These are phyloP conservation scores for Botia kubotai DNA, from an alignment of 2,797 vertebrate species.

Conservation along the genomic window DNA sequence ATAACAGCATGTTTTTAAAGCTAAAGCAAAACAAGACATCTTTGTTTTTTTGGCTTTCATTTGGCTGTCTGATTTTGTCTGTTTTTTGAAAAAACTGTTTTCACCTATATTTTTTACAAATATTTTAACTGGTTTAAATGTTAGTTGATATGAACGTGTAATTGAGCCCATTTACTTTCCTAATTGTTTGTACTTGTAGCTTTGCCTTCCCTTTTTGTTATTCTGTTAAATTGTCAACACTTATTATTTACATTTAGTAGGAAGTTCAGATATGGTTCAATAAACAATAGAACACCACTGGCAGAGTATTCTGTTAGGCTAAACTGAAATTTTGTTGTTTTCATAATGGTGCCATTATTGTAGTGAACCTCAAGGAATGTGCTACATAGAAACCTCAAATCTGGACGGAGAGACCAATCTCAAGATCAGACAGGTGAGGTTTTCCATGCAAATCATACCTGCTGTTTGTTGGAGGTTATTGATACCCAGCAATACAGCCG, in stretches of 20 bases:
- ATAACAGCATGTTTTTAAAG: background rate
- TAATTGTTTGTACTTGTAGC: background rate
- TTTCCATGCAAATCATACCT: background rate
- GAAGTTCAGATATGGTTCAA: background rate
- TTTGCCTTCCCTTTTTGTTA: background rate
- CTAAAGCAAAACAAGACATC: constrained; percentile 16
- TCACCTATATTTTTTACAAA: background rate
- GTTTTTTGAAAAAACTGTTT: background rate
- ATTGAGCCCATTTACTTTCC: background rate
- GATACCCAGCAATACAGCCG: background rate
- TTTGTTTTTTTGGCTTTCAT: constrained; percentile 47
- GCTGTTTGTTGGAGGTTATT: background rate
- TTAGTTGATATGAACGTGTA: background rate
- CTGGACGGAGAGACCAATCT: constrained; percentile 99
- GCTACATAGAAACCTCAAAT: constrained; percentile 99
- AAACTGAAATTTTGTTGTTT: background rate
- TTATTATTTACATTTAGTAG: background rate
- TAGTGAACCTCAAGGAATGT: constrained; percentile 99
- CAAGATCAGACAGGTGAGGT: constrained; percentile 95
- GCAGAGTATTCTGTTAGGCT: background rate
- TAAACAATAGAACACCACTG: background rate
- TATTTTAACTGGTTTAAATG: background rate
- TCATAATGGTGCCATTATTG: constrained; percentile 6
- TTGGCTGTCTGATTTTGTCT: constrained; percentile 22
- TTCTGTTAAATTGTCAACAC: background rate